Evolutionary conservation across 2,888 invertebrate species (phyloP), one percentile per base, ranked within the genome.

Genomic region (Orthosia gracilis): DNA sequence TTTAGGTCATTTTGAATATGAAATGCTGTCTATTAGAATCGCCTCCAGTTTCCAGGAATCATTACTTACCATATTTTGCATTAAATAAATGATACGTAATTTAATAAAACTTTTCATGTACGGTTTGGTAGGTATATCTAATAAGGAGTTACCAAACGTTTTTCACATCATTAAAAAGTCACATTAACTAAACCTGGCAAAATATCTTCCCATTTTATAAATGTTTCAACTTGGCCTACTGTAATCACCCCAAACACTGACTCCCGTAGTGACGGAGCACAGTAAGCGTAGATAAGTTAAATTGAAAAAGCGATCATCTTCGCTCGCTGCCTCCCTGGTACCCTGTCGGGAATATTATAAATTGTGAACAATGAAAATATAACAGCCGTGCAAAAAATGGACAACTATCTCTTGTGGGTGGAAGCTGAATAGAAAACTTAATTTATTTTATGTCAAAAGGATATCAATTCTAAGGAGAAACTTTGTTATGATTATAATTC

Each of bases 231-330:
- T 65, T 15, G 40, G 0, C 13, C 31, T 74, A 54, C 84, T 80
- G 61, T 52, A 23, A 21, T 58, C 15, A 23, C 0, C 0, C 47
- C n/a, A 57, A 69, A 45, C 45, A 54, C n/a, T 45, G 13, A 58
- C 58, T 13, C 5, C 55, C 18, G 17, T 58, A 49, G 74, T 80
- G 73, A 69, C 59, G 77, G 71, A 61, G 73, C 78, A 81, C 78
- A 87, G 86, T 87, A 85, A 90, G 87, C 81, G 77, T 72, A 88
- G 90, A 90, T 92, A 92, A 92, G 92, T 91, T 91, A 92, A 92
- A 92, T 92, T 92, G 92, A 87, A 92, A 92, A 89, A 87, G 91
- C 89, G 91, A 91, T 92, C 89, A 92, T 92, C 91, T 90, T 88
- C 72, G 73, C 76, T 79, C 65, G 76, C 79, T 86, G 78, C 73